Conservation (phyloP, 2,797 vertebrate species). For the Neosilurus hyrtlii region DNA sequence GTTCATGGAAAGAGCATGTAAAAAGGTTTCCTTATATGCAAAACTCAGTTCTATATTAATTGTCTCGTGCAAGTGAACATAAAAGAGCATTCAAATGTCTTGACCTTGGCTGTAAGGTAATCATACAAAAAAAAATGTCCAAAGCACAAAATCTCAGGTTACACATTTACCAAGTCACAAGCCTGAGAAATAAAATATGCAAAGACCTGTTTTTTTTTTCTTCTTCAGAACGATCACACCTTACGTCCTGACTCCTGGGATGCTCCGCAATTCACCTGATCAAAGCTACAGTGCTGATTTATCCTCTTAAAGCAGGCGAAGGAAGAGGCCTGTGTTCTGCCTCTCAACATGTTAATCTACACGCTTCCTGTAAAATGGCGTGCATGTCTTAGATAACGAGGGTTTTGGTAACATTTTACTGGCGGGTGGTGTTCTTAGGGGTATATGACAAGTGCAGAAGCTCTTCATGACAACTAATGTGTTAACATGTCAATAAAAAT, state of each 20-base stretch:
- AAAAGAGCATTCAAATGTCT: slow-evolving; percentile 46
- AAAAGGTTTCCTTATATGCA: slow-evolving; percentile 44
- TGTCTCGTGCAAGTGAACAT: slow-evolving; percentile 15
- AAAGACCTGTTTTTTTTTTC: slow-evolving; percentile 42
- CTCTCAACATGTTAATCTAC: slow-evolving; percentile 40
- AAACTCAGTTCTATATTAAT: slow-evolving; percentile 12
- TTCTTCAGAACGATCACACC: slow-evolving; percentile 50
- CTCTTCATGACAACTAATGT: background rate
- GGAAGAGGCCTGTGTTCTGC: slow-evolving; percentile 47
- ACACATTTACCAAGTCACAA: background rate
- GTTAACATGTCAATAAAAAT: background rate
- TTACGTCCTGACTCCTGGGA: slow-evolving; percentile 60
- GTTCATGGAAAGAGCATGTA: slow-evolving; percentile 38
- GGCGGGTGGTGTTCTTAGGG: background rate
- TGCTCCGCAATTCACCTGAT: slow-evolving; percentile 63
- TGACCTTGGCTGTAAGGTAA: slow-evolving; percentile 44
- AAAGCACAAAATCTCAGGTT: slow-evolving; percentile 1
- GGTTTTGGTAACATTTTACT: background rate
- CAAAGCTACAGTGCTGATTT: slow-evolving; percentile 63
- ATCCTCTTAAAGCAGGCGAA: slow-evolving; percentile 49
- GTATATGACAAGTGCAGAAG: background rate
- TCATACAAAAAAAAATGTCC: slow-evolving; percentile 9
- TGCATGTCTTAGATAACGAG: slow-evolving; percentile 32
- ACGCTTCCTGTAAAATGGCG: slow-evolving; percentile 3
- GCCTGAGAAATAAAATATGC: slow-evolving; percentile 42